Base-by-base conservation (phyloP, 2,888 invertebrate species). In the Anarsia innoxiella region DNA sequence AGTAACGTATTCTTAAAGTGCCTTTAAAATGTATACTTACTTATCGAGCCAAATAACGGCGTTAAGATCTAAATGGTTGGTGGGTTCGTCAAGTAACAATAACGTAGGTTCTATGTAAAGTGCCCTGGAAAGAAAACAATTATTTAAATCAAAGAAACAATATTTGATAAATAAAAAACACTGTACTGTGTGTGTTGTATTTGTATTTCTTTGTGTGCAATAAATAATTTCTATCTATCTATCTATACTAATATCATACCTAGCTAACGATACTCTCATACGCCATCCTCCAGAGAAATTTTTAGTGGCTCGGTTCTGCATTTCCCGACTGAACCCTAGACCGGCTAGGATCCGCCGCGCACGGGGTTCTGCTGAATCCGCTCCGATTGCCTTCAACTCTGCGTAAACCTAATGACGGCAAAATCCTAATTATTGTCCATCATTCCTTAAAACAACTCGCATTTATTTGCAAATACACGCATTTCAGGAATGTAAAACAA, bases 1-100 rank as follows among this genome's bases (percentile, higher is more conserved):
- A n/a, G n/a, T 19, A 19, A 19, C 8, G 19, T 19, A 19, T 19
- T n/a, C n/a, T n/a, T n/a, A n/a, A n/a, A n/a, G n/a, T n/a, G n/a
- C n/a, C n/a, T n/a, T n/a, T n/a, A n/a, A 19, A 19, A 19, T 19
- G 3, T 3, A 28, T 52, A 80, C 90, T 87, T 80, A 95, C 93
- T 99, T 99, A 69, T 99, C 99, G 39, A 99, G 88, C 99, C 99
- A 99, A 87, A 99, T 99, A 33, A 99, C 99, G 48, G 99, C 99
- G 66, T 99, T 99, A 40, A 99, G 87, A 88, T 99, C 99, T 56
- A 99, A 91, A 80, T 99, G 99, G 84, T 99, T 99, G 0, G 99
- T 99, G 48, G 99, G 99, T 88, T 99, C 99, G 80, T 99, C 99
- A 19, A 99, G 90, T 70, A 99, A 87, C 14, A 99, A 82, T n/a